Evolutionary conservation across 92 coral and sea anemone species (phyloP).

Genomic region (Porites rus): DNA sequence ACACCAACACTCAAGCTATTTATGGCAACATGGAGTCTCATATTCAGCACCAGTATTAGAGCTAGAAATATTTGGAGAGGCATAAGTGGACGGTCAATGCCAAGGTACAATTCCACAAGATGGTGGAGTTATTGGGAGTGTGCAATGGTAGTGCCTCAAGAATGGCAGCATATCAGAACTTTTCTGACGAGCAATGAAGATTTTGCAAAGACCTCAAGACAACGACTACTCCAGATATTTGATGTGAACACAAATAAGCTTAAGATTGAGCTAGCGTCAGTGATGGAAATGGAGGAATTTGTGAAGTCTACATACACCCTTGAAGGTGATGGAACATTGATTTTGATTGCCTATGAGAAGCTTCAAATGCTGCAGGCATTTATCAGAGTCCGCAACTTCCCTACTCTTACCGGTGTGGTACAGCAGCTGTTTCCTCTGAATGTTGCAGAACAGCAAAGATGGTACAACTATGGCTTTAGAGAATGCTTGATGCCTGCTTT

Average conservation of each 20-base stretch:
- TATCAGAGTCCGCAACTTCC: neutral
- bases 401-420: neutral
- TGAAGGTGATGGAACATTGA: slow-evolving; percentile 52
- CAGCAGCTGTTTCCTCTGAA: slow-evolving; percentile 18
- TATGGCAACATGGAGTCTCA: slow-evolving; percentile 18
- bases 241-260: no score
- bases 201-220: no score
- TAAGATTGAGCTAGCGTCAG: slow-evolving; percentile 43
- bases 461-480: slow-evolving; percentile 32
- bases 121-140: no score
- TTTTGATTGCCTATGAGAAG: slow-evolving; percentile 23
- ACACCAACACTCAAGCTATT: no score
- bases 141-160: no score
- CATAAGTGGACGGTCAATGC: slow-evolving; percentile 42
- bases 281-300: no score
- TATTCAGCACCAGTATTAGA: slow-evolving; percentile 35
- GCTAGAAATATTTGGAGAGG: slow-evolving; percentile 32
- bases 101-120: slow-evolving; percentile 39
- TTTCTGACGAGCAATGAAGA: no score
- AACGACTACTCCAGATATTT: no score
- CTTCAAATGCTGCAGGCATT: neutral
- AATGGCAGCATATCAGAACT: no score
- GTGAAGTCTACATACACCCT: neutral
- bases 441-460: slow-evolving; percentile 29
- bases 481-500: slow-evolving; percentile 47